phyloP scores from a whole-genome alignment of 2,888 invertebrate species.

The Drosophila demipolita region DNA sequence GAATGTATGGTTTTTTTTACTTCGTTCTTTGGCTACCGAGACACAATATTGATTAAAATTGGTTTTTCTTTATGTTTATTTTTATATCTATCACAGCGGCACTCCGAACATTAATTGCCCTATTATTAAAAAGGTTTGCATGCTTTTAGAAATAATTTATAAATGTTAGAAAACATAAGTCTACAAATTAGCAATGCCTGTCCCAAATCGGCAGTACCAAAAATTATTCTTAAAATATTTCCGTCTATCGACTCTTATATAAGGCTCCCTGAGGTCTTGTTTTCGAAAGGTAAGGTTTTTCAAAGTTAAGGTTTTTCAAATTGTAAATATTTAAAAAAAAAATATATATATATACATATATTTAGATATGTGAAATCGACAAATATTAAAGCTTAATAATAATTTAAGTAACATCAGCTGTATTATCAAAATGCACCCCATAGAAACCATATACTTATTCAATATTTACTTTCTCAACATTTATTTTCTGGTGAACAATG shows the following conservation, averaged over 20 bases:
- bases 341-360: too few relatives aligned
- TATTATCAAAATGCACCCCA: too few relatives aligned
- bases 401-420: too few relatives aligned
- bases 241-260: neutral
- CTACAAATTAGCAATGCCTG: neutral
- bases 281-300: neutral
- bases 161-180: neutral
- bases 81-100: neutral
- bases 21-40: neutral
- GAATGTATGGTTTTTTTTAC: conserved; percentile 38
- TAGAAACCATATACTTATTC: too few relatives aligned
- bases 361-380: too few relatives aligned
- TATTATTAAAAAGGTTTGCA: neutral
- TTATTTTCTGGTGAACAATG: too few relatives aligned
- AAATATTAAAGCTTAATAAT: too few relatives aligned
- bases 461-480: too few relatives aligned
- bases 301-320: too few relatives aligned
- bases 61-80: neutral
- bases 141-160: neutral
- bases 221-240: neutral
- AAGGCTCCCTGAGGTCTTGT: too few relatives aligned
- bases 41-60: neutral
- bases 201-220: too few relatives aligned
- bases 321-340: too few relatives aligned
- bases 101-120: neutral